Evolutionary conservation across 2,113 vertebrate genomes (phyloP).

Genomic region (Leptosomus discolor): DNA sequence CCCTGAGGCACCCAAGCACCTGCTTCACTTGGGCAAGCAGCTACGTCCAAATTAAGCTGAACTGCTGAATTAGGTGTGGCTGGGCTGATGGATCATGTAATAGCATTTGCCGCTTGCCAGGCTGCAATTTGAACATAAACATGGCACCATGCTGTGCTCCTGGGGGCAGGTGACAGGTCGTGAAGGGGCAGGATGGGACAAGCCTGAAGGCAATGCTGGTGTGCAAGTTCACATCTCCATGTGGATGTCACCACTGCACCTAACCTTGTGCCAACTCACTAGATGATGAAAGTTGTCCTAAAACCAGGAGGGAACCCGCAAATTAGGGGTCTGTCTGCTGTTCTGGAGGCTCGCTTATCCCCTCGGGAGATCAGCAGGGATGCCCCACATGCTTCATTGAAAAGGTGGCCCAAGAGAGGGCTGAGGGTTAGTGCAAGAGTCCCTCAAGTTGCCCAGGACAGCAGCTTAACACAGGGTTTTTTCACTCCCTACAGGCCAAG

Average conservation of each 20-base stretch:
- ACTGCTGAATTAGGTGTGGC: neutral
- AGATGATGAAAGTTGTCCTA: neutral
- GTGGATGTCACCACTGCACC: neutral
- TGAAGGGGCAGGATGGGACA: neutral
- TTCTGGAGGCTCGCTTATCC: neutral
- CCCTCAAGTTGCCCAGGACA: neutral
- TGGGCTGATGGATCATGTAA: neutral
- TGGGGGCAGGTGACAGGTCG: neutral
- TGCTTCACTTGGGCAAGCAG: neutral
- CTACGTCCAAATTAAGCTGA: neutral
- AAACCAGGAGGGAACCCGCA: neutral
- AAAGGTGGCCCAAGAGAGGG: accelerated
- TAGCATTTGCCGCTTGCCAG: neutral
- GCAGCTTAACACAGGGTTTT: neutral
- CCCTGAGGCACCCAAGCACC: neutral
- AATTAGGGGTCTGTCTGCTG: accelerated
- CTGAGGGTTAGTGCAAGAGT: neutral
- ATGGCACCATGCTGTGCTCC: neutral
- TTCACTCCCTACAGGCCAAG: neutral
- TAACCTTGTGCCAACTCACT: accelerated
- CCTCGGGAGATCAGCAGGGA: neutral
- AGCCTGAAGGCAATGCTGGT: neutral
- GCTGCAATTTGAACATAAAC: neutral
- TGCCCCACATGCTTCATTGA: neutral
- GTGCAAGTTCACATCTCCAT: neutral